A percentile compares a stretch with the other conserved stretches of the same genome.
phyloP scores from a whole-genome alignment of 2,113 vertebrate genomes.

The Anhinga rufa region DNA sequence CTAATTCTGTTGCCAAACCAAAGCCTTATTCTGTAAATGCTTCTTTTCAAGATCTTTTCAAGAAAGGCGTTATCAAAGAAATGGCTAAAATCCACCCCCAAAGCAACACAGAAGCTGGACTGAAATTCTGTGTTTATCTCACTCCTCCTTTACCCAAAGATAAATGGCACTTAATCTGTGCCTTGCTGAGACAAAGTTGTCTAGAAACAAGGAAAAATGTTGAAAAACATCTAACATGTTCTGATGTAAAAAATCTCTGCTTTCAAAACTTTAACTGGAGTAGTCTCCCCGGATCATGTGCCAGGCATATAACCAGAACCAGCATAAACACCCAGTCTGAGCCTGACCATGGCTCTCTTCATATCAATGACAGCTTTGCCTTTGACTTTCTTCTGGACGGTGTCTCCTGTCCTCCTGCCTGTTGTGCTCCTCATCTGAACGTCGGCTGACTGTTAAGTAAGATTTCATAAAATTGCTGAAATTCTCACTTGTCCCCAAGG shows the following conservation, averaged over 20 bases:
- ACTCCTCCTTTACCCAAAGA: too few relatives aligned
- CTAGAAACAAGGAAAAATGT: neutral
- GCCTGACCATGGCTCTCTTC: neutral
- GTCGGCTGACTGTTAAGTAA: neutral
- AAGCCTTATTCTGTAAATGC: neutral
- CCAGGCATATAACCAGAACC: neutral
- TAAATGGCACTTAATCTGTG: neutral
- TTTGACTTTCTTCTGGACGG: neutral
- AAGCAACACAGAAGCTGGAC: too few relatives aligned
- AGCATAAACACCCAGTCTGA: neutral
- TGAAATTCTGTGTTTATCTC: too few relatives aligned
- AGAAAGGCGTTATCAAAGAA: neutral
- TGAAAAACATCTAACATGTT: neutral
- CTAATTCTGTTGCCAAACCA: neutral
- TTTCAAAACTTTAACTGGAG: neutral
- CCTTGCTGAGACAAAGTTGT: neutral
- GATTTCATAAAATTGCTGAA: neutral
- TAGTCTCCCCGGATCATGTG: fast-evolving
- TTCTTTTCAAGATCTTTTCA: neutral
- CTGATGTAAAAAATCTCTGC: neutral
- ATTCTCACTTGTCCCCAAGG: neutral
- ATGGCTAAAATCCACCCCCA: too few relatives aligned
- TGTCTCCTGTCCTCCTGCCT: neutral
- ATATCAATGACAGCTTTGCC: neutral
- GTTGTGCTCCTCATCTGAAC: neutral